These are phyloP conservation scores for Scalopus aquaticus DNA, from an alignment of 2,113 vertebrate species.

Conservation along the genomic window DNA sequence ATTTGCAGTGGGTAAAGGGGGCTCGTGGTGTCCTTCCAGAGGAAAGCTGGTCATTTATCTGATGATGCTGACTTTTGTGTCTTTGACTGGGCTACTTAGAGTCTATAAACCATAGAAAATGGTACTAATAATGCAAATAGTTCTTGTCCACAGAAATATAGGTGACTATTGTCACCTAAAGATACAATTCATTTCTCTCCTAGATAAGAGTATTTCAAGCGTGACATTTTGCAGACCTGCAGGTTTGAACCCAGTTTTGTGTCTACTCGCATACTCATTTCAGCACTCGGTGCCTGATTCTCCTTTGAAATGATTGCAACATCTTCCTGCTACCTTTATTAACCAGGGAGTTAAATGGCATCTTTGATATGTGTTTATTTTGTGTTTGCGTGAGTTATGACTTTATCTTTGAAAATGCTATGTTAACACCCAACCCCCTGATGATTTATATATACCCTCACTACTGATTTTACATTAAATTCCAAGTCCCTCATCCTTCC, in stretches of 20 bases:
- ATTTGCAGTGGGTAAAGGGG: not conserved
- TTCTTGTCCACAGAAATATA: no score
- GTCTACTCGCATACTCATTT: not conserved
- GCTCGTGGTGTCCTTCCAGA: not conserved
- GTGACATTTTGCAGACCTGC: not conserved
- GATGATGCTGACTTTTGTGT: not conserved
- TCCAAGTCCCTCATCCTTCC: not conserved
- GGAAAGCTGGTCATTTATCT: not conserved
- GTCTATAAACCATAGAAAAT: no score
- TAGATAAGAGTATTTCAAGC: not conserved
- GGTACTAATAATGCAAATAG: no score
- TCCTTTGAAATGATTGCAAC: not conserved
- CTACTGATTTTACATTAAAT: not conserved
- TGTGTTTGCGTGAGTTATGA: not conserved
- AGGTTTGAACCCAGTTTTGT: not conserved
- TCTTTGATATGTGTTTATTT: not conserved
- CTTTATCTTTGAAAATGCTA: not conserved
- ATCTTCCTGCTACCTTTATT: not conserved
- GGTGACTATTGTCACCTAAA: not conserved
- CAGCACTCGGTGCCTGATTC: not conserved
- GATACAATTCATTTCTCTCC: not conserved
- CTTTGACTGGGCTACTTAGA: no score
- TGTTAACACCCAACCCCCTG: no score
- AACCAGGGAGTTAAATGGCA: not conserved
- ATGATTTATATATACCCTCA: not conserved